Conservation (phyloP, 2,888 invertebrate species). For the Enchytraeus crypticus region DNA sequence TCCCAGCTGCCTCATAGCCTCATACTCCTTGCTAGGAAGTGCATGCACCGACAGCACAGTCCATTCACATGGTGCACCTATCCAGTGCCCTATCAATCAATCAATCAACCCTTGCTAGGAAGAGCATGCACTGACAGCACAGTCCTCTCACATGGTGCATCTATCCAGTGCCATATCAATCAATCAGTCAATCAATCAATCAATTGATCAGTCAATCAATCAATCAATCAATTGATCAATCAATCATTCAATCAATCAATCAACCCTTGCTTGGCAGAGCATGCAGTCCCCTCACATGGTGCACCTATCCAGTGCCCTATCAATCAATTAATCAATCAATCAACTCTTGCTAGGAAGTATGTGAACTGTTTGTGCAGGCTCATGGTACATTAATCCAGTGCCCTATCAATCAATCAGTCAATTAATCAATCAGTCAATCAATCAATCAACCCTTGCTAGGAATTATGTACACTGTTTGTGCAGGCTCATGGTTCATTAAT, state of each 20-base stretch:
- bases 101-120: constrained; percentile 47
- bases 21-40: constrained; percentile 48
- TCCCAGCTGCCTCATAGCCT: constrained; percentile 8
- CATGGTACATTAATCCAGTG: constrained; percentile 57
- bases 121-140: constrained; percentile 50
- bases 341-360: constrained; percentile 48
- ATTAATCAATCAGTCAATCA: background rate
- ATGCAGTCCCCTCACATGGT: constrained; percentile 61
- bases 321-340: too few species aligned
- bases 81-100: constrained; percentile 46
- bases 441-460: constrained; percentile 38
- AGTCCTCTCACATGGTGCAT: constrained; percentile 68
- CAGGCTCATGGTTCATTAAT: constrained; percentile 63
- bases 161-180: constrained; percentile 51
- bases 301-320: constrained; percentile 58
- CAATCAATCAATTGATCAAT: too few species aligned
- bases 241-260: constrained; percentile 32
- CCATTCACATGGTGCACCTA: constrained; percentile 66
- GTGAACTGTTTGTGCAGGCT: constrained; percentile 61
- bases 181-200: too few species aligned
- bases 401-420: constrained; percentile 23
- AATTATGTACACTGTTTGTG: constrained; percentile 51
- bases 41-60: constrained; percentile 55
- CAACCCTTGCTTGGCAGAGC: constrained; percentile 48
- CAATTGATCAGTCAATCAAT: too few species aligned